Conservation (phyloP, 53 echinoderm and acorn worm species). For the Patiria pectinifera region DNA sequence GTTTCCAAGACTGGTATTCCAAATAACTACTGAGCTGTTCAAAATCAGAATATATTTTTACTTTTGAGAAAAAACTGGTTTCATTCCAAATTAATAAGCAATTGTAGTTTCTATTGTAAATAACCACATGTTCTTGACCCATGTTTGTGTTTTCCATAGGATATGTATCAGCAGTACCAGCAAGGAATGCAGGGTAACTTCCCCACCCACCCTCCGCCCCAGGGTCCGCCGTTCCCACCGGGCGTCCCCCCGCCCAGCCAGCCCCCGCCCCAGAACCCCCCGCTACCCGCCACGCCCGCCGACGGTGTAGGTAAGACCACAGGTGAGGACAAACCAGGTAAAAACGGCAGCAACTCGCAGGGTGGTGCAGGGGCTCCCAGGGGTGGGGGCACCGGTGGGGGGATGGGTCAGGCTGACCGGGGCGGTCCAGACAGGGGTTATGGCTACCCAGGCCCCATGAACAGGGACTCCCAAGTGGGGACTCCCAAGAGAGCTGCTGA, state of each 20-base stretch:
- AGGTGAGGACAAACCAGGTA: conserved; percentile 8
- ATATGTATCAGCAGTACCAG: conserved; percentile 67
- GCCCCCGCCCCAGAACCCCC: conserved; percentile 53
- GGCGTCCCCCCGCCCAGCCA: conserved; percentile 56
- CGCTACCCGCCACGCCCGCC: conserved; percentile 26
- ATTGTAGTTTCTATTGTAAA: no score
- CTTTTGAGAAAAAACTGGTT: no score
- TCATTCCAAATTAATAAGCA: no score
- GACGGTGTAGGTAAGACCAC: conserved; percentile 22
- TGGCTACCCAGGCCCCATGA: conserved; percentile 39
- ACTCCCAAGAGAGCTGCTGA: conserved; percentile 50
- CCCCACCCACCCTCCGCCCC: conserved; percentile 45
- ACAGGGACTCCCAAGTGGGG: background rate
- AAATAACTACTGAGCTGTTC: no score
- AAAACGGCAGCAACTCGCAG: conserved; percentile 20
- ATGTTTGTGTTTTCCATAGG: conserved; percentile 26
- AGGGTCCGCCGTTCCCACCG: conserved; percentile 31
- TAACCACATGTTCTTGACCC: background rate
- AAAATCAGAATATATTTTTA: no score
- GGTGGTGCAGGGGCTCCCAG: conserved; percentile 23
- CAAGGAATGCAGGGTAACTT: conserved; percentile 53
- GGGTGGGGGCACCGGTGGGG: conserved; percentile 45
- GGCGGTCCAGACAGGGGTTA: conserved; percentile 34
- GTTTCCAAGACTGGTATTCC: no score
- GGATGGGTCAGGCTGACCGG: conserved; percentile 34